Base-by-base conservation (phyloP, 1,140 invertebrate genomes). In the Drosophila ercepeae region DNA sequence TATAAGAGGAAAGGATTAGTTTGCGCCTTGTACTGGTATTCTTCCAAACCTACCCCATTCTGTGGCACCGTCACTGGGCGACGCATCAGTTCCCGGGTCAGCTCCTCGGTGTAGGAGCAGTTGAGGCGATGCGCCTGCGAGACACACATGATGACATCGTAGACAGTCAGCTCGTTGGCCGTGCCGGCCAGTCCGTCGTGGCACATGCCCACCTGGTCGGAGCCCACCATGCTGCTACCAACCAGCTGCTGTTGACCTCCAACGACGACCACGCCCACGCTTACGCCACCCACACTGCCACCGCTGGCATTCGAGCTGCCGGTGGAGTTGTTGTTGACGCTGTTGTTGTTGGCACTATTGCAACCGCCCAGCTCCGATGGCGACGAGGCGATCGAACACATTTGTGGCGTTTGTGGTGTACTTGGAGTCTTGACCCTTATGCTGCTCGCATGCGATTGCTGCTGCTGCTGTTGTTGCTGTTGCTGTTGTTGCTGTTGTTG, bases 21-120 rank as follows among this genome's bases (percentile, higher is more conserved):
- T 34, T n/a, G 3, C 2, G 29, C 1, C 11, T 3, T 9, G 3
- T n/a, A 2, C 4, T 25, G 3, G 0, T 3, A 25, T 7, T 14
- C 14, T 13, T 14, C 1, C 1, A 2, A 6, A 14, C 82, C 83
- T 77, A 92, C 91, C 79, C 92, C 91, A 91, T 92, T 92, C 41
- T 90, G 91, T 50, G 92, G 92, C 65, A 74, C 90, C 64, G 63
- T 91, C 48, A 83, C 90, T 59, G 89, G 93, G 63, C 78, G 91
- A 52, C 92, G 90, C 83, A 94, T 94, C 78, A 96, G 93, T 34
- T 95, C 93, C 67, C 95, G 93, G 42, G 95, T 95, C 90, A 96
- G 95, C 73, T 98, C 97, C 73, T 98, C 97, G 5, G 96, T 98
- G 90, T 97, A 98, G 68, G 95, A 94, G 92, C 97, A 98, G 91